Evolutionary conservation across 1,140 invertebrate species (phyloP).

Genomic region (Leptoteleia sp.): DNA sequence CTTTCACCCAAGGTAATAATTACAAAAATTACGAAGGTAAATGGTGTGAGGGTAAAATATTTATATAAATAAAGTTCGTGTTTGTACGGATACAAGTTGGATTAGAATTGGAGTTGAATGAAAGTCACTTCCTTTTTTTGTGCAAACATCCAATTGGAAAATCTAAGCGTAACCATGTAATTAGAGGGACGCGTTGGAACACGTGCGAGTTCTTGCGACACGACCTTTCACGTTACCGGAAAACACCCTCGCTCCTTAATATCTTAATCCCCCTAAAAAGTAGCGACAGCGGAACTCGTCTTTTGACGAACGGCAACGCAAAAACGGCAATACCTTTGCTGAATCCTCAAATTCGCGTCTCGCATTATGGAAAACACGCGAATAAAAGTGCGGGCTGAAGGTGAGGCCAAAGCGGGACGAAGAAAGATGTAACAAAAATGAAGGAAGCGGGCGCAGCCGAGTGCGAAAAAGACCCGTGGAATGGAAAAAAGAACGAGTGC

Average conservation of each 20-base stretch:
- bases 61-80: too few species aligned
- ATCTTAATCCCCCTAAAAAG: conserved; percentile 47
- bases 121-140: too few species aligned
- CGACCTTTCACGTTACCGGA: not conserved
- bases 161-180: conserved; percentile 15
- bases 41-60: too few species aligned
- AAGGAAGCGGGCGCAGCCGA: conserved; percentile 54
- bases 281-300: conserved; percentile 25
- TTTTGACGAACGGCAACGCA: conserved; percentile 38
- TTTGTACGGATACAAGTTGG: too few species aligned
- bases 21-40: too few species aligned
- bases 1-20: too few species aligned
- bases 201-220: not conserved
- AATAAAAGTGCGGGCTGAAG: conserved; percentile 65
- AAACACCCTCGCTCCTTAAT: conserved; percentile 24
- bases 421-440: conserved; percentile 48
- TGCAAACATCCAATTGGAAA: conserved; percentile 7
- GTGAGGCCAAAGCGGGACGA: conserved; percentile 38
- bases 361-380: conserved; percentile 69
- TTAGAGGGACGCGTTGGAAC: not conserved
- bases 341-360: conserved; percentile 47
- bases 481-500: conserved; percentile 52
- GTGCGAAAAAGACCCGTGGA: conserved; percentile 65
- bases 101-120: too few species aligned
- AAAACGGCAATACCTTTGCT: conserved; percentile 46